Conservation (phyloP, 2,797 vertebrate genomes). For the Rhinoraja longicauda region DNA sequence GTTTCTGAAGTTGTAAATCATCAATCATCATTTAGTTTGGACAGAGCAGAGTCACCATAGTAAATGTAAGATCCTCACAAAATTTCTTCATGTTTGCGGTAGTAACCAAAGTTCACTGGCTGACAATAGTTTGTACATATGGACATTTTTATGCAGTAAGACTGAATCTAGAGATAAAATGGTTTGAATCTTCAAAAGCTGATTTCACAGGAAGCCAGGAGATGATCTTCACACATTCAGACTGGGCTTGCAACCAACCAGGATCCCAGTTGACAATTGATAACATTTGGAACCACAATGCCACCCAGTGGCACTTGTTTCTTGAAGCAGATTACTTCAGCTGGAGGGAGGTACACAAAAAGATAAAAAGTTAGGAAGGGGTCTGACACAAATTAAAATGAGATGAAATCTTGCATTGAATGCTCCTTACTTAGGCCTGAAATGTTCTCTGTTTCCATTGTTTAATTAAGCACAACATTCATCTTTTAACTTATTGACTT, state of each 20-base stretch:
- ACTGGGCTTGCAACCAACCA: background rate
- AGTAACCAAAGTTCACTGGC: background rate
- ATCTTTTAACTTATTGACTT: background rate
- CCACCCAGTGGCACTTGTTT: background rate
- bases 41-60: background rate
- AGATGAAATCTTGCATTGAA: background rate
- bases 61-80: background rate
- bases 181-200: background rate
- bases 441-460: background rate
- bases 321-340: background rate
- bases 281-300: background rate
- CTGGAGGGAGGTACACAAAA: background rate
- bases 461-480: background rate
- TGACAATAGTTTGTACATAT: background rate
- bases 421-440: background rate
- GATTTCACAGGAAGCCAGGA: background rate
- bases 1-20: background rate
- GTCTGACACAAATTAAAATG: background rate
- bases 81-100: background rate
- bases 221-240: background rate
- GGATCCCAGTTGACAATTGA: background rate
- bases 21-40: background rate
- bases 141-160: background rate
- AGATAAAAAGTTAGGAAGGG: background rate
- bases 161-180: background rate